A percentile compares a stretch with the other conserved stretches of the same genome.
Evolutionary conservation across 2,113 vertebrate species (phyloP).

Genomic region (Electrona antarctica): DNA sequence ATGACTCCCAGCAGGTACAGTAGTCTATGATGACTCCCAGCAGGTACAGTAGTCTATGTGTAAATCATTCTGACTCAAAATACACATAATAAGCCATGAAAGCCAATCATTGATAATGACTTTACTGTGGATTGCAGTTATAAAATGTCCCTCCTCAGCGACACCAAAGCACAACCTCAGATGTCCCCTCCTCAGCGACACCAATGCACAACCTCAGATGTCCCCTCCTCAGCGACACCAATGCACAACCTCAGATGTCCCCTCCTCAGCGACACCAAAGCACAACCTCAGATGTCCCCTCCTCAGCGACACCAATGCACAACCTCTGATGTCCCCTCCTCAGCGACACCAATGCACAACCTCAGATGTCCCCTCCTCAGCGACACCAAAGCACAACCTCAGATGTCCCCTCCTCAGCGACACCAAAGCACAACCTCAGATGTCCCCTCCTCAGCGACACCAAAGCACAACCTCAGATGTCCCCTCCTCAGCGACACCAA

Average conservation of each 20-base stretch:
- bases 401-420: no score
- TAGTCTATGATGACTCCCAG: background rate
- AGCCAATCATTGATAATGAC: conserved; percentile 66
- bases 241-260: no score
- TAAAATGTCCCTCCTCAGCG: conserved; percentile 43
- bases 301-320: conserved; percentile 26
- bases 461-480: no score
- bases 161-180: conserved; percentile 30
- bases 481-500: no score
- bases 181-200: conserved; percentile 38
- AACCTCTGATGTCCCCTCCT: no score
- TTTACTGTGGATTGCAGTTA: conserved; percentile 44
- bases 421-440: no score
- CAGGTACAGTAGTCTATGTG: conserved; percentile 36
- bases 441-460: conserved; percentile 37
- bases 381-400: conserved; percentile 30
- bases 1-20: no score
- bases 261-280: no score
- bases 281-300: no score
- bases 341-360: no score
- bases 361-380: no score
- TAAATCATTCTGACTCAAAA: conserved; percentile 58
- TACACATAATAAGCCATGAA: conserved; percentile 56
- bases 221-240: conserved; percentile 33
- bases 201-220: no score